Base-by-base conservation (phyloP, 2,888 invertebrate genomes). In the Monoplex corrugatus region DNA sequence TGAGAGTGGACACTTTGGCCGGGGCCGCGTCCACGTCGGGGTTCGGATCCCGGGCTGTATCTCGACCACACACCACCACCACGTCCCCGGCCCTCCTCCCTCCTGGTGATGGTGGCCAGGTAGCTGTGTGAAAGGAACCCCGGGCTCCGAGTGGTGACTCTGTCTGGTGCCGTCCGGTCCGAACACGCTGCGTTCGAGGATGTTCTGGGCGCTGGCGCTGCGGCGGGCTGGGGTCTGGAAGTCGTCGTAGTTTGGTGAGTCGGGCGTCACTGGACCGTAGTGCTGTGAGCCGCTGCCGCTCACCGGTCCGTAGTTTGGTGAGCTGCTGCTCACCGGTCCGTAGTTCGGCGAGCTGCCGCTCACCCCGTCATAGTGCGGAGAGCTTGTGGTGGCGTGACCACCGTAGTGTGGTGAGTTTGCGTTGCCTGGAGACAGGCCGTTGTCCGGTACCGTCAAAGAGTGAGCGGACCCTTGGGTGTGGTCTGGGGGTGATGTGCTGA, bases 1-100 rank as follows among this genome's bases (percentile, higher is more conserved):
- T 93, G 8, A 94, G 90, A 2, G 93, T 92, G 6, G 40, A 94
- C 93, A 32, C 93, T 92, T 72, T 87, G 84, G 50, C 86, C 19
- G 50, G 75, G 10, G 28, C 43, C 16, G 23, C 44, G 6, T 19
- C 45, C 44, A 35, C 75, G 38, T 23, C 45, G 1, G 87, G 38
- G 32, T n/a, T 84, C 45, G 35, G 6, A n/a, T 82, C 44, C 28
- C 6, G 28, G 28, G 63, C 28, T 68, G 63, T 13, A 8, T 35
- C 44, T 28, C 80, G 50, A 75, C 50, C 43, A 38, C 45, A 32
- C 35, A 13, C 80, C 38, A 78, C 35, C 80, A 45, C 50, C 1
- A 1, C 38, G 23, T 23, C 6, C 5, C 38, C 40, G 40, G 50
- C 40, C 2, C 63, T 19, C 16, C 63, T 40, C 28, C 28, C 32